phyloP scores from a whole-genome alignment of 2,797 vertebrate genomes.

The Balearica regulorum region DNA sequence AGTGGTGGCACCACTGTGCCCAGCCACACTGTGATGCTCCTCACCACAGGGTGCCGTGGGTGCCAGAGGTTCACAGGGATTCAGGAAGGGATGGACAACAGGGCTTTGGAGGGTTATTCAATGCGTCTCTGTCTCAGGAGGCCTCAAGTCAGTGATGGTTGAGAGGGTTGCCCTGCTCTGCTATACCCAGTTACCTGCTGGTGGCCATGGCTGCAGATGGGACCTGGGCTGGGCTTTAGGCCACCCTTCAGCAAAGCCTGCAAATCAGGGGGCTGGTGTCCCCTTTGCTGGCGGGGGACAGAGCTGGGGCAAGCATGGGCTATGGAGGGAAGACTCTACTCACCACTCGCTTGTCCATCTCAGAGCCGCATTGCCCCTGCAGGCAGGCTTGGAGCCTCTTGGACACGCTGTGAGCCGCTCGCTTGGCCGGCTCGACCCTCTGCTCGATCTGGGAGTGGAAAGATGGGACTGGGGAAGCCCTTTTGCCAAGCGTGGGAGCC shows the following conservation, averaged over 20 bases:
- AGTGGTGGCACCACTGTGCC: neutral
- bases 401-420: conserved; percentile 87
- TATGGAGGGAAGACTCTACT: neutral
- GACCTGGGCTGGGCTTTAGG: neutral
- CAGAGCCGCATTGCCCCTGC: conserved; percentile 86
- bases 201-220: neutral
- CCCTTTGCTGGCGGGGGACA: neutral
- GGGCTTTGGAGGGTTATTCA: neutral
- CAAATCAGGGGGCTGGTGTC: neutral
- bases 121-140: neutral
- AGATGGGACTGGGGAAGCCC: neutral
- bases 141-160: neutral
- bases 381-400: conserved; percentile 90
- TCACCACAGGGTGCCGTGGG: neutral
- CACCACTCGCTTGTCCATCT: conserved; percentile 92
- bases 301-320: neutral
- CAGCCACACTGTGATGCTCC: neutral
- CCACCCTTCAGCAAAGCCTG: neutral
- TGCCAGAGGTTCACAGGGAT: neutral
- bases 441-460: conserved; percentile 85
- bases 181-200: neutral
- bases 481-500: neutral
- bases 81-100: neutral
- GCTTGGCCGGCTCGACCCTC: conserved; percentile 89
- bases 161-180: neutral